phyloP scores from a whole-genome alignment of 2,113 vertebrate species.

The Nematolebias whitei region DNA sequence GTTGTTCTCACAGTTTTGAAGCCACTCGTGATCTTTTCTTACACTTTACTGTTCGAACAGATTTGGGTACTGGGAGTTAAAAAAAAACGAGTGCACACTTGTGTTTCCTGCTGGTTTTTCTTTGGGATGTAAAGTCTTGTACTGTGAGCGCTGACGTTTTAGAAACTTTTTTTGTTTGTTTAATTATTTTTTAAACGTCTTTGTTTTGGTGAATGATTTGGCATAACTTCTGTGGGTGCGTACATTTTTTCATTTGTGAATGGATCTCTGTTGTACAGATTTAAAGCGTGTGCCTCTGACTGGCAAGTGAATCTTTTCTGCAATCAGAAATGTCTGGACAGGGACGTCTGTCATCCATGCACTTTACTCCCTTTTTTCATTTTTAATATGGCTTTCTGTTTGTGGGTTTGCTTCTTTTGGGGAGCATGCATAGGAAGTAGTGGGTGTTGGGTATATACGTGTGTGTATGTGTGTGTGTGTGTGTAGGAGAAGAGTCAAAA shows the following conservation, averaged over 20 bases:
- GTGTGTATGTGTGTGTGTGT: slow-evolving; percentile 45
- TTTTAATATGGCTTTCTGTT: slow-evolving; percentile 59
- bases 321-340: slow-evolving; percentile 68
- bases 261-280: slow-evolving; percentile 55
- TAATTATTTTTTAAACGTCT: slow-evolving; percentile 50
- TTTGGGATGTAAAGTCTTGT: slow-evolving; percentile 57
- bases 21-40: slow-evolving; percentile 56
- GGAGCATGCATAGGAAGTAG: slow-evolving; percentile 67
- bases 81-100: slow-evolving; percentile 46
- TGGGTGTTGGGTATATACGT: slow-evolving; percentile 51
- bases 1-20: slow-evolving; percentile 38
- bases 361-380: slow-evolving; percentile 88
- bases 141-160: slow-evolving; percentile 54
- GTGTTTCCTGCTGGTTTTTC: slow-evolving; percentile 32
- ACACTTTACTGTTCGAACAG: slow-evolving; percentile 30
- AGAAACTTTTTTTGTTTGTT: too few species aligned
- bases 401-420: slow-evolving; percentile 66
- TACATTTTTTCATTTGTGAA: slow-evolving; percentile 35
- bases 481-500: slow-evolving; percentile 38
- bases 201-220: slow-evolving; percentile 57
- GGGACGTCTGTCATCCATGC: slow-evolving; percentile 92
- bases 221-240: slow-evolving; percentile 65
- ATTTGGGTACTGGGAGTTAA: neutral
- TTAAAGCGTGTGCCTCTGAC: slow-evolving; percentile 65
- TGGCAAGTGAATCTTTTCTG: slow-evolving; percentile 73